A percentile compares a stretch with the other conserved stretches of the same genome.
These are phyloP conservation scores for Opisthocomus hoazin DNA, from an alignment of 2,113 vertebrate species.

Conservation along the genomic window DNA sequence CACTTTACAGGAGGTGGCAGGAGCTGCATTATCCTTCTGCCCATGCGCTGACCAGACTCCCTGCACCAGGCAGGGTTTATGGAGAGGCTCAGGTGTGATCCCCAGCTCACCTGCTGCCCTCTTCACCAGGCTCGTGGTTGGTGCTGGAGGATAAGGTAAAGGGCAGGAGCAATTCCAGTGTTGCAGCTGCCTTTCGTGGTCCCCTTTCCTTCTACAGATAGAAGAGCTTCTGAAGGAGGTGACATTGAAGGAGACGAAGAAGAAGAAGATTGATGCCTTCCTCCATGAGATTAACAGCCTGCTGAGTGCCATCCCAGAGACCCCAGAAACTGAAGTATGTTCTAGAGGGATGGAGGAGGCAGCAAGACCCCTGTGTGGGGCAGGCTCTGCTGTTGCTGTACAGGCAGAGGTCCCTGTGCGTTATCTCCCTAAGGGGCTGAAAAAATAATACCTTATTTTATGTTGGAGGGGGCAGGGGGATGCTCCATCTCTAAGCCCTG, in stretches of 20 bases:
- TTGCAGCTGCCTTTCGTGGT: not conserved
- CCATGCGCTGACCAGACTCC: accelerated
- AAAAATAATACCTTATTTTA: not conserved
- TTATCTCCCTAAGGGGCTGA: not conserved
- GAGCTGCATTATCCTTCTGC: not conserved
- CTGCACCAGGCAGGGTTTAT: not conserved
- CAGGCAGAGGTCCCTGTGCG: not conserved
- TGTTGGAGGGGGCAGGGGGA: accelerated
- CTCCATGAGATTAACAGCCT: conserved; percentile 76
- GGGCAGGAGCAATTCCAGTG: not conserved
- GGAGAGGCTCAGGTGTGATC: not conserved
- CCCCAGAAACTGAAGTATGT: conserved; percentile 76
- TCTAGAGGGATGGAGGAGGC: not conserved
- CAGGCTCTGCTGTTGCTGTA: not conserved
- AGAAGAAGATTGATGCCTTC: conserved; percentile 81
- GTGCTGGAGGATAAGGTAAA: not conserved
- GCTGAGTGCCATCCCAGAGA: conserved; percentile 74
- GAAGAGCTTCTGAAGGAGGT: conserved; percentile 94
- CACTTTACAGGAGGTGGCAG: not conserved
- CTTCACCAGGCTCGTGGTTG: accelerated
- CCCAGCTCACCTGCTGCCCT: not conserved
- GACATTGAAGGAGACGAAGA: conserved; percentile 82
- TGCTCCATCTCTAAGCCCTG: not conserved
- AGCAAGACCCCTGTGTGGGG: not conserved
- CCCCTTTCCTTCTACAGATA: conserved; percentile 68